Base-by-base conservation (phyloP, 2,797 vertebrate species). In the Sebastes reedi region DNA sequence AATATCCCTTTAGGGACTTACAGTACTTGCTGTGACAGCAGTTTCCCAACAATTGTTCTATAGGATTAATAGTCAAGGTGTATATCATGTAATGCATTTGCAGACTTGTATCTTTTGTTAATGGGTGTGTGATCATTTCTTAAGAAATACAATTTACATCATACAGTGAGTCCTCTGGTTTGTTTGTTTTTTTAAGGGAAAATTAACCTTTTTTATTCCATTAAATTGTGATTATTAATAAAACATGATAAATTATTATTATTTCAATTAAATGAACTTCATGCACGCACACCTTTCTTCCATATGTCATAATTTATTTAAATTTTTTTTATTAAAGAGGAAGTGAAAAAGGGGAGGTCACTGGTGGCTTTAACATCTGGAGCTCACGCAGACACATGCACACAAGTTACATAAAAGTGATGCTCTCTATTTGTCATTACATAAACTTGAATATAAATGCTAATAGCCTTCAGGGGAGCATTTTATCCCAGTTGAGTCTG, bases 381-480 rank as follows among this genome's bases (percentile, higher is more conserved):
- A 55, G 24, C 52, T 5, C 29, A 5, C 16, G 54, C 50, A 42
- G 65, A 64, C 36, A 42, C 24, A 9, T 16, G 27, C 24, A 67
- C 61, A 22, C 24, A 42, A 11, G 60, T 86, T 85, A 79, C 46
- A 65, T 84, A 77, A 88, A 88, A 83, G 69, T 65, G 50, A 82
- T 83, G 73, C 22, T 78, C 59, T 85, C 66, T 62, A 20, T 70
- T 67, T 68, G 70, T 68, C 52, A 72, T 87, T 88, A 74, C 42
- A 85, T 84, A 75, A 85, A 86, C 29, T 29, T 50, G 42, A 72
- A 69, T 29, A 55, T 65, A 64, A 27, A 66, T 65, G 32, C 25
- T 50, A 34, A 78, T 18, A 66, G 34, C 22, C 13, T 62, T 54
- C 39, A 66, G 61, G 6, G 20, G 5, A 46, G 22, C 20, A 12